These are phyloP conservation scores for Microdon myrmicae DNA, from an alignment of 2,888 invertebrate species.

Conservation along the genomic window DNA sequence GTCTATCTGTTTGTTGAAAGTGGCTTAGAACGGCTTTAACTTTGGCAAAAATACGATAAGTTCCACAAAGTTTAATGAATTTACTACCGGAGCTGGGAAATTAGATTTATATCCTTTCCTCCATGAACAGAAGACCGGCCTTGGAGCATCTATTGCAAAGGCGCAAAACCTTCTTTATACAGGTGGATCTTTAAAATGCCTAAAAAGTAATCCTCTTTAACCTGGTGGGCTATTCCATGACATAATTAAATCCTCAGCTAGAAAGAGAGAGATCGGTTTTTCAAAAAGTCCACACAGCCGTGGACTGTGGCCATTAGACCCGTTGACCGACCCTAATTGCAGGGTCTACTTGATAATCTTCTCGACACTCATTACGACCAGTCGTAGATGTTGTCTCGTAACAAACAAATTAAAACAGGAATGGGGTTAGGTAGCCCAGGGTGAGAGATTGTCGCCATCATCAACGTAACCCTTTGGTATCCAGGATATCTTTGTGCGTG, in stretches of 20 bases:
- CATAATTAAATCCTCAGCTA: conserved; percentile 66
- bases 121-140: too few relatives aligned
- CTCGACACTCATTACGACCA: conserved; percentile 44
- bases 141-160: too few relatives aligned
- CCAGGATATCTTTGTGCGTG: conserved; percentile 31
- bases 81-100: conserved; percentile 44
- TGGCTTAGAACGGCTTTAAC: conserved; percentile 27
- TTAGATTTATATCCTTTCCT: conserved; percentile 45
- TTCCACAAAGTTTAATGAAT: conserved; percentile 42
- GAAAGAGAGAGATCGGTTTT: conserved; percentile 63
- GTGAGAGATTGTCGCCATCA: conserved; percentile 25
- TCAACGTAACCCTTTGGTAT: conserved; percentile 8
- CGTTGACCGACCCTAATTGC: conserved; percentile 42
- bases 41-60: conserved; percentile 25
- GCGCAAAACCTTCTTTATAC: too few relatives aligned
- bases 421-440: too few relatives aligned
- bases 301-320: conserved; percentile 28
- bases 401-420: conserved; percentile 25
- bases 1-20: conserved; percentile 31
- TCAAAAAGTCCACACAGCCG: conserved; percentile 42
- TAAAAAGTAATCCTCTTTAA: not conserved
- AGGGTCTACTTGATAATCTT: conserved; percentile 47
- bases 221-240: conserved; percentile 32
- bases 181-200: conserved; percentile 13
- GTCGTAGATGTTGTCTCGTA: conserved; percentile 16